Conservation (phyloP, 2,888 invertebrate genomes). For the Lepas anatifera region DNA sequence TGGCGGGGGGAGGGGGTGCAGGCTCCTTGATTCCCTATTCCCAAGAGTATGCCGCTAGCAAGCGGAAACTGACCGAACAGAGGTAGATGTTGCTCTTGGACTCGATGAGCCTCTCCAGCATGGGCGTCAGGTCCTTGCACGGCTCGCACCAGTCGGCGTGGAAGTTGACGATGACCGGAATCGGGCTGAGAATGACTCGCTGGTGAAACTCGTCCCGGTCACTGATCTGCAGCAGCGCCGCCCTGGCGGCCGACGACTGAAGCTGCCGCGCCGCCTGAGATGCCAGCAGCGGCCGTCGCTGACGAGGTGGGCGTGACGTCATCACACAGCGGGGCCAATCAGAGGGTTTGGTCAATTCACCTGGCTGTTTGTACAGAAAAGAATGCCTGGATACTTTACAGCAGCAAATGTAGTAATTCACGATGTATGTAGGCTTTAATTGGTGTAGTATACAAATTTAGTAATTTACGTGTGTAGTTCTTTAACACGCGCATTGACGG, state of each 20-base stretch:
- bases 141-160: slow-evolving; percentile 8
- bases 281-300: too few relatives aligned
- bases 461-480: too few relatives aligned
- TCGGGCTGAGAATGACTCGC: slow-evolving; percentile 3
- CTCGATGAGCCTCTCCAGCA: not conserved
- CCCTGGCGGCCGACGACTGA: not conserved
- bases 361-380: not conserved
- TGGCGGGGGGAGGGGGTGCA: too few relatives aligned
- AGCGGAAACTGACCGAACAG: not conserved
- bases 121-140: slow-evolving; percentile 6
- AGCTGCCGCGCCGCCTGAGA: not conserved
- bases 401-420: too few relatives aligned
- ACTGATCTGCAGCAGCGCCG: not conserved
- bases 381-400: too few relatives aligned
- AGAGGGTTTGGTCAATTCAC: not conserved
- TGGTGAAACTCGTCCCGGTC: not conserved
- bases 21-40: too few relatives aligned
- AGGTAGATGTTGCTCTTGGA: not conserved
- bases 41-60: not conserved
- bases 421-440: too few relatives aligned
- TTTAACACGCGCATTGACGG: too few relatives aligned
- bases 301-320: too few relatives aligned
- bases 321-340: too few relatives aligned
- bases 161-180: slow-evolving; percentile 4
- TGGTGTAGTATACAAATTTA: too few relatives aligned